A percentile compares a stretch with the other conserved stretches of the same genome.
Evolutionary conservation across 2,888 invertebrate species (phyloP).

Genomic region (Drosophila affinis): DNA sequence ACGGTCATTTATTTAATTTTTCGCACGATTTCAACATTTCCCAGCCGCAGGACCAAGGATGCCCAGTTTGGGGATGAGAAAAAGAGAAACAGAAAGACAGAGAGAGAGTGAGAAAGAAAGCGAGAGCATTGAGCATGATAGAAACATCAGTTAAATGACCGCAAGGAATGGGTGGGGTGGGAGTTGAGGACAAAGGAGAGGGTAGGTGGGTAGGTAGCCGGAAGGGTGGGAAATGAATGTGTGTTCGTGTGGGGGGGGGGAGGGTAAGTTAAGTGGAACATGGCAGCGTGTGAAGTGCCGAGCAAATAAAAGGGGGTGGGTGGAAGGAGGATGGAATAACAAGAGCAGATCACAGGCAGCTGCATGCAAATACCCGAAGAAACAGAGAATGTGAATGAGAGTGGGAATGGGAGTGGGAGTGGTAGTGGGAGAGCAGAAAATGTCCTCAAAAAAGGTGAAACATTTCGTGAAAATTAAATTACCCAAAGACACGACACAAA

Average conservation of each 20-base stretch:
- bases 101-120: slow-evolving; percentile 18
- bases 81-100: not conserved
- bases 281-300: slow-evolving; percentile 61
- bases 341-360: slow-evolving; percentile 31
- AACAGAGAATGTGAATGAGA: slow-evolving; percentile 4
- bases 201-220: too few species aligned
- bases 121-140: slow-evolving; percentile 44
- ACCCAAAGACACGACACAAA: slow-evolving; percentile 28
- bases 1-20: slow-evolving; percentile 76
- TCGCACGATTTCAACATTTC: slow-evolving; percentile 75
- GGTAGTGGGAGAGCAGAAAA: not conserved
- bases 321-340: slow-evolving; percentile 40
- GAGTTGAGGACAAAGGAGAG: not conserved
- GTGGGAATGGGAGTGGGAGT: slow-evolving; percentile 11
- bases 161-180: slow-evolving; percentile 44
- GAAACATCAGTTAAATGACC: slow-evolving; percentile 77
- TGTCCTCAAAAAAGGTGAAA: slow-evolving; percentile 10
- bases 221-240: slow-evolving; percentile 4
- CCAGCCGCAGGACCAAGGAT: slow-evolving; percentile 30
- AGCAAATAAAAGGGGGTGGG: slow-evolving; percentile 58
- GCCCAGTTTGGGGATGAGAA: not conserved
- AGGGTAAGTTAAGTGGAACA: slow-evolving; percentile 33
- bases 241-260: slow-evolving; percentile 2
- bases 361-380: slow-evolving; percentile 30
- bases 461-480: slow-evolving; percentile 38